A percentile compares a stretch with the other conserved stretches of the same genome.
phyloP scores from a whole-genome alignment of 2,113 vertebrate species.

The Promerops cafer region DNA sequence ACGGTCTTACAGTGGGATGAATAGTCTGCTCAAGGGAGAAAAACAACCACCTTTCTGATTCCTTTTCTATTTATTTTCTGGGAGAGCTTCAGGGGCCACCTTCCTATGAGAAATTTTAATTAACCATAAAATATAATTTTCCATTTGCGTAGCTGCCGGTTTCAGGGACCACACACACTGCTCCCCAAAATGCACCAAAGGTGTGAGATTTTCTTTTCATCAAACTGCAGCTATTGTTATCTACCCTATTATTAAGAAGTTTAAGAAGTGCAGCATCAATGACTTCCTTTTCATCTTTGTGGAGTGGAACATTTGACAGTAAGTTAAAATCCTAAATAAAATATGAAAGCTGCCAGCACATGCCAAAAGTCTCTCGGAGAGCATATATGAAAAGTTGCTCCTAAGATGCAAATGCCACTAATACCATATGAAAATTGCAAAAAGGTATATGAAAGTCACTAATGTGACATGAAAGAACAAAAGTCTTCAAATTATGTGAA shows the following conservation, averaged over 20 bases:
- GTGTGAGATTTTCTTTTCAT: not conserved
- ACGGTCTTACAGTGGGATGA: slow-evolving; percentile 32
- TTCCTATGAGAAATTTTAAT: slow-evolving; percentile 24
- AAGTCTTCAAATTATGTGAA: slow-evolving; percentile 59
- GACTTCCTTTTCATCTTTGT: slow-evolving; percentile 41
- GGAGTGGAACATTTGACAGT: slow-evolving; percentile 23
- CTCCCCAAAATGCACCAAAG: not conserved
- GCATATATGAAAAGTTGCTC: slow-evolving; percentile 20
- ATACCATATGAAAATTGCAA: slow-evolving; percentile 60
- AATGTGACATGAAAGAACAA: slow-evolving; percentile 61
- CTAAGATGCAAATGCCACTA: slow-evolving; percentile 17
- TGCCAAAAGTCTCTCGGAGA: not conserved
- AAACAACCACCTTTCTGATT: slow-evolving; percentile 34
- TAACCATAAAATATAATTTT: slow-evolving; percentile 23
- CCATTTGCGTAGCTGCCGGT: not conserved
- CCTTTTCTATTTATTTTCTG: slow-evolving; percentile 46
- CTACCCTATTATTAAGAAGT: slow-evolving; percentile 9
- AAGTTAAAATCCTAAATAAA: slow-evolving; percentile 56
- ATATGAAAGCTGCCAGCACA: slow-evolving; percentile 37
- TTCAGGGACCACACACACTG: not conserved
- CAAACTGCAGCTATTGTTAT: not conserved
- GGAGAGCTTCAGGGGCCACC: not conserved
- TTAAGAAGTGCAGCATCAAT: not conserved
- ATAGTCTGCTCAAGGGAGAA: slow-evolving; percentile 49
- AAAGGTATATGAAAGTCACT: slow-evolving; percentile 57